These are phyloP conservation scores for Torymus tubicola DNA, from an alignment of 2,888 invertebrate species.

Conservation along the genomic window DNA sequence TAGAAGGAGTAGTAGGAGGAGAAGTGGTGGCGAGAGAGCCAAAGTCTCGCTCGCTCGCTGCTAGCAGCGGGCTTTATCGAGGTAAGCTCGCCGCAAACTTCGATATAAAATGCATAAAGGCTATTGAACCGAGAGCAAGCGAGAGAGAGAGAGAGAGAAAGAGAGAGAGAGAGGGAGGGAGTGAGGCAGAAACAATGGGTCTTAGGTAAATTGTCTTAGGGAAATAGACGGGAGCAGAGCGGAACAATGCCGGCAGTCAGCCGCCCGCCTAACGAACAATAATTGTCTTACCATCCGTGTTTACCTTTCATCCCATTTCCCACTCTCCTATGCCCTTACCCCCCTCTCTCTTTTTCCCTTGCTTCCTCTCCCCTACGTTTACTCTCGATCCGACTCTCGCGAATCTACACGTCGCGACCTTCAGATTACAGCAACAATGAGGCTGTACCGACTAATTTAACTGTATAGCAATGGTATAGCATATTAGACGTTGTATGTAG, in stretches of 20 bases:
- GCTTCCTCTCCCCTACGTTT: slow-evolving; percentile 6
- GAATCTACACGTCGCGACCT: neutral
- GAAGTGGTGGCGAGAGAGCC: no score
- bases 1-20: no score
- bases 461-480: neutral
- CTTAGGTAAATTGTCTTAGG: slow-evolving; percentile 49
- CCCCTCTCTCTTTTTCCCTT: neutral
- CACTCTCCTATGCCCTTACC: neutral
- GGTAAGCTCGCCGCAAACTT: slow-evolving; percentile 31
- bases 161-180: no score
- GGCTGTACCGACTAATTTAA: slow-evolving; percentile 29
- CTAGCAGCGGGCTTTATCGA: slow-evolving; percentile 1
- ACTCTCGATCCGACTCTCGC: neutral
- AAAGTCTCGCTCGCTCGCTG: neutral
- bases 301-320: slow-evolving; percentile 43
- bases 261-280: slow-evolving; percentile 19
- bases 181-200: slow-evolving; percentile 35
- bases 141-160: neutral
- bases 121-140: slow-evolving; percentile 16
- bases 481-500: neutral
- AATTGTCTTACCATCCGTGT: slow-evolving; percentile 39
- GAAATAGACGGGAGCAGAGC: slow-evolving; percentile 5
- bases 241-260: slow-evolving; percentile 30
- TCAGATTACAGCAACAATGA: slow-evolving; percentile 26
- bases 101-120: slow-evolving; percentile 49